These are phyloP conservation scores for Caretta caretta DNA, from an alignment of 2,113 vertebrate genomes.

Conservation along the genomic window DNA sequence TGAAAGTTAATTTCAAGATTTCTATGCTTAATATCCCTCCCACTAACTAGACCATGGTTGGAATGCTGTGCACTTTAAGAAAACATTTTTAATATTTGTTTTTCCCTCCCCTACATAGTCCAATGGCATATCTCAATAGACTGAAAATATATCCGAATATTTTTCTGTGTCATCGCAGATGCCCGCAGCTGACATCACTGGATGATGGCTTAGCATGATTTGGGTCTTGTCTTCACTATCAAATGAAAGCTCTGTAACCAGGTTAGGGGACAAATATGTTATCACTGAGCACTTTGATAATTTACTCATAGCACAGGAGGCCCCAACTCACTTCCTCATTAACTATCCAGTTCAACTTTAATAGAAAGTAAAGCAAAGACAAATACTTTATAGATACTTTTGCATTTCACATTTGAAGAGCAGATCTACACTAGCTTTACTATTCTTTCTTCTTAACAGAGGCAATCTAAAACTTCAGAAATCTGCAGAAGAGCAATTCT, in stretches of 20 bases:
- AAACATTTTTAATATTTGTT: not conserved
- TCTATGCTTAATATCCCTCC: not conserved
- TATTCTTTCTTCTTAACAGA: not conserved
- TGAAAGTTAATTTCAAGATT: not conserved
- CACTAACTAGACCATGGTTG: not conserved
- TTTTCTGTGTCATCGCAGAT: not conserved
- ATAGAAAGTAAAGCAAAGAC: not conserved
- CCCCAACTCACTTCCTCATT: not conserved
- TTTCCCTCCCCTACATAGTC: not conserved
- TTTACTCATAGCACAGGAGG: not conserved
- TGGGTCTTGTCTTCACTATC: not conserved
- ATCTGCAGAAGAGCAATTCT: not conserved
- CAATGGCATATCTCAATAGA: too few species aligned
- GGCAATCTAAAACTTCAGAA: not conserved
- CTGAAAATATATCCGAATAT: too few species aligned
- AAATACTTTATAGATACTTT: not conserved
- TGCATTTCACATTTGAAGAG: not conserved
- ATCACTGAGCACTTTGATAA: not conserved
- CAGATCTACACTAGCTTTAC: not conserved
- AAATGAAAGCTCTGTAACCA: not conserved
- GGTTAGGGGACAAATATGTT: not conserved
- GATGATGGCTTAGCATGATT: not conserved
- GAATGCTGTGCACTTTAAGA: not conserved
- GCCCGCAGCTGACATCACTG: not conserved
- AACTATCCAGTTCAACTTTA: not conserved